Conservation (phyloP, 2,797 vertebrate genomes). For the Pyrocephalus nanus region DNA sequence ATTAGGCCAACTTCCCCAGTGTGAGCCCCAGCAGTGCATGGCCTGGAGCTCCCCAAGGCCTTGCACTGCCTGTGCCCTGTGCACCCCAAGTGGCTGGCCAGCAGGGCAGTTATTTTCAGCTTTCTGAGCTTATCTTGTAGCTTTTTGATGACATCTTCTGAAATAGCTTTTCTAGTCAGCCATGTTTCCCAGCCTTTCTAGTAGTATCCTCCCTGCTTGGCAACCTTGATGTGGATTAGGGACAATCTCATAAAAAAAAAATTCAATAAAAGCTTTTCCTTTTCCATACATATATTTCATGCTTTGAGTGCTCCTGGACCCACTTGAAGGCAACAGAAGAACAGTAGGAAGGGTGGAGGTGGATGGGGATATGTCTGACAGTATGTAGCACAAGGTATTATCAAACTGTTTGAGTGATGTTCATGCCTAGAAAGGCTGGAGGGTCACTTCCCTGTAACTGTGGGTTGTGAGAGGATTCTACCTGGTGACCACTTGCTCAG, state of each 20-base stretch:
- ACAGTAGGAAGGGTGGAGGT: neutral
- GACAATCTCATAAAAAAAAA: slow-evolving; percentile 40
- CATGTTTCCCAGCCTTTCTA: slow-evolving; percentile 83
- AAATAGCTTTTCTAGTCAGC: slow-evolving; percentile 84
- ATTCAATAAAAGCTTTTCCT: slow-evolving; percentile 35
- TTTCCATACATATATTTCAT: slow-evolving; percentile 48
- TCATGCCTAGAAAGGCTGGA: neutral
- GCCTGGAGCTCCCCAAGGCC: slow-evolving; percentile 67
- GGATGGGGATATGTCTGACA: neutral
- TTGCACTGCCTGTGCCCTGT: slow-evolving; percentile 1
- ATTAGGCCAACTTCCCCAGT: slow-evolving; percentile 90
- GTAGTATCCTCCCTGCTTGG: slow-evolving; percentile 38
- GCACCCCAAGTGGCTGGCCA: slow-evolving; percentile 69
- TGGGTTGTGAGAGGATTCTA: neutral
- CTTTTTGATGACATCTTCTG: slow-evolving; percentile 78
- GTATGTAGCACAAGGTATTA: neutral
- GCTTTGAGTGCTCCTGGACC: neutral
- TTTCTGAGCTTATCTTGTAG: slow-evolving; percentile 83
- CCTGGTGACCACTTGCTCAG: neutral
- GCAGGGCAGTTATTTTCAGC: slow-evolving; percentile 83
- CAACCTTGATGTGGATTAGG: neutral
- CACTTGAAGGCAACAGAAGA: neutral
- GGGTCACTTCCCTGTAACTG: neutral
- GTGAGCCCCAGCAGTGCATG: slow-evolving; percentile 58
- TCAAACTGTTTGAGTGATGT: neutral